phyloP scores from a whole-genome alignment of 2,797 vertebrate genomes.

The Phalanger gymnotis region DNA sequence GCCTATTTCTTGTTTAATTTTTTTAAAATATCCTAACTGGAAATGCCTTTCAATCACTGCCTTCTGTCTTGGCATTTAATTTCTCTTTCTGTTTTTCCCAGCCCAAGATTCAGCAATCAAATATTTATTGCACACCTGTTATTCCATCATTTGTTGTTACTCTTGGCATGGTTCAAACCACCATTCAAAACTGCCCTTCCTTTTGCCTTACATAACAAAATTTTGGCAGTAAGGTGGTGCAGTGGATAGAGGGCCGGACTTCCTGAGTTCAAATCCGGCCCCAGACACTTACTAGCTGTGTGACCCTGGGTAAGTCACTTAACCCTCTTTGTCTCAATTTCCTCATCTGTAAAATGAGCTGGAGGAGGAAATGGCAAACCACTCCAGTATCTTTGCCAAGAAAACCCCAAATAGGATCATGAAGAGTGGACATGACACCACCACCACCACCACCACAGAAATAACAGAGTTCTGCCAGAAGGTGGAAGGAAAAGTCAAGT shows the following conservation, averaged over 20 bases:
- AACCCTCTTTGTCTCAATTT: neutral
- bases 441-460: too few species aligned
- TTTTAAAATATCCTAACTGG: slow-evolving; percentile 38
- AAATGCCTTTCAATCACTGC: slow-evolving; percentile 58
- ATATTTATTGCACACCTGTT: slow-evolving; percentile 87
- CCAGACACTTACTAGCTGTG: too few species aligned
- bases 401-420: neutral
- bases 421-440: neutral
- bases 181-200: slow-evolving; percentile 82
- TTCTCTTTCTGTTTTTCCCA: slow-evolving; percentile 54
- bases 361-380: neutral
- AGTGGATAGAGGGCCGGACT: too few species aligned
- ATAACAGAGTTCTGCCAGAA: slow-evolving; percentile 68
- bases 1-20: slow-evolving; percentile 59
- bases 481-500: slow-evolving; percentile 81
- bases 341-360: neutral
- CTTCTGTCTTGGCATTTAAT: slow-evolving; percentile 31
- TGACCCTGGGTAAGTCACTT: neutral
- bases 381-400: neutral
- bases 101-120: slow-evolving; percentile 70
- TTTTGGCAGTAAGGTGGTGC: neutral
- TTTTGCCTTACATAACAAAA: slow-evolving; percentile 82
- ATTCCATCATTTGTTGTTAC: slow-evolving; percentile 79
- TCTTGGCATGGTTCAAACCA: slow-evolving; percentile 87
- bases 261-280: too few species aligned